Conservation (phyloP, 1,140 invertebrate genomes). For the Bradysia coprophila region DNA sequence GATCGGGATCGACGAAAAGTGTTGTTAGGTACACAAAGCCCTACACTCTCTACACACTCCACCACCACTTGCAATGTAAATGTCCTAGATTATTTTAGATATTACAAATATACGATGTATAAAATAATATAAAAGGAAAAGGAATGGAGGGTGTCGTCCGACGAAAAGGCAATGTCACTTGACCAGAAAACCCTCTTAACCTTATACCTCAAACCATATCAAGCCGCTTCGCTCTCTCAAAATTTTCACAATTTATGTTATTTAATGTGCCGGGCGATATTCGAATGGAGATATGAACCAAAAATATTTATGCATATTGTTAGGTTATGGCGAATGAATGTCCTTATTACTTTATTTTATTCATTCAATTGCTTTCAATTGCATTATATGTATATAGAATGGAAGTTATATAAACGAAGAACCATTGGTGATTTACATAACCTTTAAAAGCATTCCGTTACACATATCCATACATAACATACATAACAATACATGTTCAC, state of each 20-base stretch:
- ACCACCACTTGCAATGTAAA: background rate
- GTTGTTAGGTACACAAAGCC: background rate
- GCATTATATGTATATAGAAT: no score
- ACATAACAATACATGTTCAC: background rate
- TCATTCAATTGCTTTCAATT: background rate
- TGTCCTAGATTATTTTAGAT: background rate
- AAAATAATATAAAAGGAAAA: no score
- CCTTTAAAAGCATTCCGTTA: no score
- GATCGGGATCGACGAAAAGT: no score
- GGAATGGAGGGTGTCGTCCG: background rate
- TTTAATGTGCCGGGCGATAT: background rate
- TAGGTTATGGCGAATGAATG: background rate
- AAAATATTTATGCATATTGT: no score
- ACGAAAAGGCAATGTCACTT: background rate
- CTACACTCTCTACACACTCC: background rate
- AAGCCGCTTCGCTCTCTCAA: no score
- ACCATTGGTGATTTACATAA: no score
- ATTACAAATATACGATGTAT: no score
- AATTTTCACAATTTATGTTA: no score
- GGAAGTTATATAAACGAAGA: no score
- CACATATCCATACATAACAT: no score
- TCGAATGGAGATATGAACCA: background rate
- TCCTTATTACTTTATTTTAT: background rate
- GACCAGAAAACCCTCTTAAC: background rate
- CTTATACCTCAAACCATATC: background rate